Evolutionary conservation across 1,140 invertebrate genomes (phyloP).

Genomic region (Dinothrombium tinctorium): DNA sequence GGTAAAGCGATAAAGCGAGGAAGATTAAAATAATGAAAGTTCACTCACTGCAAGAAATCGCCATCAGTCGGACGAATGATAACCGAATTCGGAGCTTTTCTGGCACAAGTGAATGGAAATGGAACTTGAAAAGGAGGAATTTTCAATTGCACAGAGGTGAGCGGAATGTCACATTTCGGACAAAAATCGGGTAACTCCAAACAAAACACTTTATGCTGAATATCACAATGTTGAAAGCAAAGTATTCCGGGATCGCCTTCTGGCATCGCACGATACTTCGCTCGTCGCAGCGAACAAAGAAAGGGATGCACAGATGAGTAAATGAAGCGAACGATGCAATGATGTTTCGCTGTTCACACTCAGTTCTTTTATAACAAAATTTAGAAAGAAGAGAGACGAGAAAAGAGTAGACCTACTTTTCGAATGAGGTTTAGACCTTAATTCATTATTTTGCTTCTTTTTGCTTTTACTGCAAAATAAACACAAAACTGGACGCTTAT

Average conservation of each 20-base stretch:
- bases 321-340: too few relatives aligned
- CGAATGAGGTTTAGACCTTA: too few relatives aligned
- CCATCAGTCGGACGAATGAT: conserved; percentile 51
- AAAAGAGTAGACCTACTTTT: too few relatives aligned
- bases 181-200: conserved; percentile 41
- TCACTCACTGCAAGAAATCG: conserved; percentile 48
- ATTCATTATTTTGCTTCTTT: too few relatives aligned
- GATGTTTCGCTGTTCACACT: too few relatives aligned
- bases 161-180: conserved; percentile 36
- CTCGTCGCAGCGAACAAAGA: too few relatives aligned
- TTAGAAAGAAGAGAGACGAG: too few relatives aligned
- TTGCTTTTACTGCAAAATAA: too few relatives aligned
- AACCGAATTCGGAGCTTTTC: conserved; percentile 41
- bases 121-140: conserved; percentile 48
- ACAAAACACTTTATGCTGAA: conserved; percentile 41
- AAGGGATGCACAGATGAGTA: too few relatives aligned
- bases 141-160: conserved; percentile 31
- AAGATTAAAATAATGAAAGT: not conserved
- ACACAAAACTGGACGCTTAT: too few relatives aligned
- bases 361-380: too few relatives aligned
- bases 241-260: conserved; percentile 46
- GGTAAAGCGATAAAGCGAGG: not conserved
- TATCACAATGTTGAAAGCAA: conserved; percentile 52
- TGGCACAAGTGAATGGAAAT: conserved; percentile 47
- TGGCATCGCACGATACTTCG: too few relatives aligned